These are phyloP conservation scores for Chrosomus eos DNA, from an alignment of 2,797 vertebrate genomes.

Conservation along the genomic window DNA sequence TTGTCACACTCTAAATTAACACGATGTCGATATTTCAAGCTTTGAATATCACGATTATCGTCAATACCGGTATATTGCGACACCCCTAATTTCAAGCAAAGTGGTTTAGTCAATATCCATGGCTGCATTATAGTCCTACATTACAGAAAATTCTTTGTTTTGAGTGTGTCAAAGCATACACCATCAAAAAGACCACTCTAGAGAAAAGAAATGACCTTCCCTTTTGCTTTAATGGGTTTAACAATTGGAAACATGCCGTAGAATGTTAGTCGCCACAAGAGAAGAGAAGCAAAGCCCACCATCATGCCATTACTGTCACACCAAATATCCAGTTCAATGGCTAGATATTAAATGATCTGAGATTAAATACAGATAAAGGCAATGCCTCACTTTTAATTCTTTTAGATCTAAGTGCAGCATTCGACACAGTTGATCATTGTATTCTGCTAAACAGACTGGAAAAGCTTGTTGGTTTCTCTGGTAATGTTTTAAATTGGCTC, in stretches of 20 bases:
- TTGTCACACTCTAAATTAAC: too few species aligned
- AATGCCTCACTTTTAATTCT: too few species aligned
- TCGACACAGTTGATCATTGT: too few species aligned
- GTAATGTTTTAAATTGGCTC: too few species aligned
- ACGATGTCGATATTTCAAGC: too few species aligned
- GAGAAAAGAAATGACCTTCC: constrained; percentile 6
- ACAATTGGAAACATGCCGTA: constrained; percentile 21
- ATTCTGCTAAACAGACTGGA: too few species aligned
- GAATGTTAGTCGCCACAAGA: constrained; percentile 14
- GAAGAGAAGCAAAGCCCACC: constrained; percentile 8
- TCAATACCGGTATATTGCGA: too few species aligned
- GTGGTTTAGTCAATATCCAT: constrained; percentile 6
- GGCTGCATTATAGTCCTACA: constrained; percentile 32
- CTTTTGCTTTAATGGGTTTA: constrained; percentile 24
- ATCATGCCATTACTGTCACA: constrained; percentile 14
- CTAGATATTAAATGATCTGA: too few species aligned
- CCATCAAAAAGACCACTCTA: constrained; percentile 12
- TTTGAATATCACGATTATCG: too few species aligned
- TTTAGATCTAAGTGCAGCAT: too few species aligned
- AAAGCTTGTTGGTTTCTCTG: too few species aligned
- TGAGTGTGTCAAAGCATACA: constrained; percentile 34
- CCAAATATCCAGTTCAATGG: constrained; percentile 32
- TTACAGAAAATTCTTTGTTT: constrained; percentile 27
- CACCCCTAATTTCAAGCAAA: constrained; percentile 24
- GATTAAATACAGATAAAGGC: too few species aligned